Base-by-base conservation (phyloP, 1,140 invertebrate genomes). In the Dufourea novaeangliae region DNA sequence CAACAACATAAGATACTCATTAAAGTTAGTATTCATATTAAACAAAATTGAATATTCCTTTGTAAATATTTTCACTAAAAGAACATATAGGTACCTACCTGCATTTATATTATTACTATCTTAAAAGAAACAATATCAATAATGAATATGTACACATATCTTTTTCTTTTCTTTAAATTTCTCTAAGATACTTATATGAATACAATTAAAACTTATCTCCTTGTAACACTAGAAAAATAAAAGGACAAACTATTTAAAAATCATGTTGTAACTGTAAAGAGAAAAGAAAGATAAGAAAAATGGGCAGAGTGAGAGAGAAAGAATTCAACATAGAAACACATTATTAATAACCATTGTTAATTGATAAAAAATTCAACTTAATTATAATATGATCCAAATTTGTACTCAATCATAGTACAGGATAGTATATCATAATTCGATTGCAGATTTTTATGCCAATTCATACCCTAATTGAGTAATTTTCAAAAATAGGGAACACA, bases 31-130 rank as follows among this genome's bases (percentile, higher is more conserved):
- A 37, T 71, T 71, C 41, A 8, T 72, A 50, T 72, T 29, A 63
- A n/a, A 41, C 25, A 50, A 72, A 57, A 63, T 72, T 64, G 64
- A 63, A 72, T 22, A 44, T 29, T 52, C 34, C 39, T 72, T 63
- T 34, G n/a, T 64, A 44, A 32, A 56, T 68, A 27, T 39, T 71
- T 29, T 46, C 70, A 64, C 67, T 76, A 57, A 54, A 72, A 76
- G 64, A 67, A 73, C 54, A 80, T 84, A 59, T 74, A 80, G 27
- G 66, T 80, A 85, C 83, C 83, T 85, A 85, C 83, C 83, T 85
- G 82, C 44, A 54, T 41, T 41, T n/a, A 59, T 52, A 52, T 67
- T 25, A 67, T 63, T 66, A 59, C 25, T 59, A 52, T 34, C n/a
- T 34, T 63, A 69, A 79, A 25, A 12, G 11, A n/a, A 67, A 73